Evolutionary conservation across 1,140 invertebrate genomes (phyloP).

Genomic region (Drosophila littoralis): DNA sequence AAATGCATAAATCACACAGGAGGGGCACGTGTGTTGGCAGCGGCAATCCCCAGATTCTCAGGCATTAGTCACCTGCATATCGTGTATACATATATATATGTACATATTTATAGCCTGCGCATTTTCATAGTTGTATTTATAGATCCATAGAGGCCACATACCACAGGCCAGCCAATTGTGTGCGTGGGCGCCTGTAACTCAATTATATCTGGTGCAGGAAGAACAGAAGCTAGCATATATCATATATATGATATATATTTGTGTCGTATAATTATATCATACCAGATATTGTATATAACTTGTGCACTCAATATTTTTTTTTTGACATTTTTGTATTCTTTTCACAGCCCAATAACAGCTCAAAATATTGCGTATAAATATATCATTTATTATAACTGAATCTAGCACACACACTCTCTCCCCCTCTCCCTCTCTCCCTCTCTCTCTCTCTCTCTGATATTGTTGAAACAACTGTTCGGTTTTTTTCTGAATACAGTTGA

Average conservation of each 20-base stretch:
- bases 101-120: conserved; percentile 32
- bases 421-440: too few relatives aligned
- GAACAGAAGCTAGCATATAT: not conserved
- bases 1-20: conserved; percentile 36
- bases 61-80: conserved; percentile 35
- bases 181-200: conserved; percentile 1
- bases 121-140: conserved; percentile 30
- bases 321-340: not conserved
- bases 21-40: conserved; percentile 23
- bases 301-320: not conserved
- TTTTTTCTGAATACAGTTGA: conserved; percentile 26
- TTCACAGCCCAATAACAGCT: conserved; percentile 15
- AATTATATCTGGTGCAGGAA: conserved; percentile 13
- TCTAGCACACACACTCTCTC: conserved; percentile 25
- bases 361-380: conserved; percentile 7
- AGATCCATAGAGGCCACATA: conserved; percentile 1
- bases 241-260: not conserved
- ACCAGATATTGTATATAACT: not conserved
- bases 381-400: conserved; percentile 17
- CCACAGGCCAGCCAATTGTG: not conserved
- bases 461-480: conserved; percentile 43
- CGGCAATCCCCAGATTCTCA: conserved; percentile 45
- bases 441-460: not conserved
- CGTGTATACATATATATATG: conserved; percentile 9
- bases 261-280: too few relatives aligned